These are phyloP conservation scores for Globodera rostochiensis DNA, from an alignment of 1,140 invertebrate genomes.

Conservation along the genomic window DNA sequence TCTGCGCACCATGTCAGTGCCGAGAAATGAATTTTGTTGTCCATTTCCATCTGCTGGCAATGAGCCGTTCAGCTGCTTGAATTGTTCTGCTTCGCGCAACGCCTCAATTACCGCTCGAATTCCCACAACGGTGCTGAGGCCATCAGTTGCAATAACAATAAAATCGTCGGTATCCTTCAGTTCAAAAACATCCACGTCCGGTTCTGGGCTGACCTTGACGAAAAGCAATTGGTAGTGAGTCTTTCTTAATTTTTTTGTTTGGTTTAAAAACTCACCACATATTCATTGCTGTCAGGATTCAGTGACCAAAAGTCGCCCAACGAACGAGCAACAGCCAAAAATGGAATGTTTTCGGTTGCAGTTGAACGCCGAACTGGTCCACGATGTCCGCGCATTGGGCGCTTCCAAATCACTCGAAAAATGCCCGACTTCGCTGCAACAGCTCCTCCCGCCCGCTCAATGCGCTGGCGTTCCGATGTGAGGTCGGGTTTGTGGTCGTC, in stretches of 20 bases:
- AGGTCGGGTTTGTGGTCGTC: constrained; percentile 43
- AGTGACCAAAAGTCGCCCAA: constrained; percentile 48
- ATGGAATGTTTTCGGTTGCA: constrained; percentile 37
- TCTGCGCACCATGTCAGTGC: background rate
- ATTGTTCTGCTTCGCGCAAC: constrained; percentile 17
- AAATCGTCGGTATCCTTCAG: constrained; percentile 26
- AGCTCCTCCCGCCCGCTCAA: constrained; percentile 36
- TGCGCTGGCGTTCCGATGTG: constrained; percentile 27
- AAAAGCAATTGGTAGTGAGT: background rate
- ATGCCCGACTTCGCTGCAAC: constrained; percentile 25
- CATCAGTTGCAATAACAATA: constrained; percentile 39
- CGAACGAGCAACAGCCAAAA: constrained; percentile 38
- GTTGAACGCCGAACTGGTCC: constrained; percentile 40
- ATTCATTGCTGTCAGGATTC: constrained; percentile 38
- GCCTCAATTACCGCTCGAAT: constrained; percentile 14
- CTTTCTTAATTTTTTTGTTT: background rate
- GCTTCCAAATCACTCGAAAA: constrained; percentile 40
- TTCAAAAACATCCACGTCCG: constrained; percentile 29
- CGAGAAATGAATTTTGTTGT: too few species aligned
- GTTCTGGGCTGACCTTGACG: constrained; percentile 30
- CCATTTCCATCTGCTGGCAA: too few species aligned
- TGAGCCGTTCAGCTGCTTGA: background rate
- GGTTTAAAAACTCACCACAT: constrained; percentile 32
- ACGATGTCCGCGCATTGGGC: constrained; percentile 37
- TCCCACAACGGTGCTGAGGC: constrained; percentile 35